Evolutionary conservation across 2,797 vertebrate genomes (phyloP), one percentile per base, ranked within the genome.

Genomic region (Cryptoblepharus egeriae): DNA sequence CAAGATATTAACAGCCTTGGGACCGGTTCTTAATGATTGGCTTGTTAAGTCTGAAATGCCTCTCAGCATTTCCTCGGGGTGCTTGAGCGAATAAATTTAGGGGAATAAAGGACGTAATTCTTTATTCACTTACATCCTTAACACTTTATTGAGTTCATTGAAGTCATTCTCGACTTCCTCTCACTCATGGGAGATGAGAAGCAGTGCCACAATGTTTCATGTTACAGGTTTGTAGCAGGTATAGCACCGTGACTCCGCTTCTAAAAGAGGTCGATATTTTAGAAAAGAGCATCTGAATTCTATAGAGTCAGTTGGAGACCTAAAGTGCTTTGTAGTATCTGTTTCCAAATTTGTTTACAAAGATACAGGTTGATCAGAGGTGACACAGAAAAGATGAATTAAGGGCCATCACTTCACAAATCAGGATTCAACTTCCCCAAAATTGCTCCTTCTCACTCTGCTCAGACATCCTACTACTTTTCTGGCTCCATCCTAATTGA

Each of bases 21-120:
- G 79, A 75, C 80, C 24, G 81, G 55, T 85, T 85, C 22, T 65
- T 89, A 92, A 92, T 85, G 85, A 84, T 15, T 82, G 37, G 18
- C 70, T 86, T 92, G 16, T 88, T 90, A 57, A 72, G 49, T 88
- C 67, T 88, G 64, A 92, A 83, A 85, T 87, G 49, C 74, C 77
- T 85, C 0, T 9, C 89, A 84, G 58, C 13, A 85, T 90, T 89
- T 90, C 80, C 88, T 85, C 72, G 76, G 52, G 55, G 22, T 80
- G n/a, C 82, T 84, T 84, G 82, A 90, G 81, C 68, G 87, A 93
- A 91, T 74, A 71, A 70, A 28, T 28, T 63, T 28, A 37, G 75
- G 69, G 69, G 63, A 81, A 88, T 77, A 85, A 77, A 85, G 13
- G 2, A 26, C 82, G 84, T 81, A 11, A 57, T 87, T 85, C 80